Evolutionary conservation across 2,113 vertebrate species (phyloP), one percentile per base, ranked within the genome.

Genomic region (Chamaea fasciata): DNA sequence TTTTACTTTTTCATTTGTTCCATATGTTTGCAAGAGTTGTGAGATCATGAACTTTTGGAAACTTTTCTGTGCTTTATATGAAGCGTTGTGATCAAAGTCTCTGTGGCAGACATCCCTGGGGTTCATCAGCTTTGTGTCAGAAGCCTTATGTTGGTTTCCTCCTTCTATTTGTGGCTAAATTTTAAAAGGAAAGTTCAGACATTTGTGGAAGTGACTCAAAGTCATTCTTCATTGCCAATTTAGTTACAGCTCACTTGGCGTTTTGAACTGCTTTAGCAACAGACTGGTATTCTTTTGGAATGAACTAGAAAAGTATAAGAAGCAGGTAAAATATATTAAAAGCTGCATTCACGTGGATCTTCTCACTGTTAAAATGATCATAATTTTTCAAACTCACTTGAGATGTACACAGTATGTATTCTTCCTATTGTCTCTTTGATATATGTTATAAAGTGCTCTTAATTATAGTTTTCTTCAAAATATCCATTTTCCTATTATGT

Each of bases 291-390:
- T 97, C 96, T 97, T 95, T 95, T 94, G 47, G 92, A 91, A 97
- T 86, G 92, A 80, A 94, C 69, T 75, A 94, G 67, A 98, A 87
- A 92, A 92, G 95, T 81, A 67, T 67, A 93, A 97, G 95, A 96
- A 96, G 97, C 96, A 92, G 97, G 97, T 95, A 90, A 95, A 97
- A 96, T 94, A 44, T 85, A 95, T 92, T 82, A 83, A 96, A 95
- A 96, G 93, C 93, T 91, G 59, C 46, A 77, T 92, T 96, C 91
- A 79, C 57, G 18, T 13, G 16, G 69, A 53, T 91, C 27, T 87
- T 89, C 53, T 87, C 35, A 57, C 65, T 68, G 70, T 83, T 91
- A 89, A 92, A 96, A 91, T 62, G 74, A 87, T 69, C 9, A 53
- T 68, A 71, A 71, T 92, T 95, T 94, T 91, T 49, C 60, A 82